Conservation (phyloP, 2,113 vertebrate species). For the human (Homo sapiens) region GRCh38 chr3:16703501-16704000, state of each 20-base stretch:
- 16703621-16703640: background rate
- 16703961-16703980: background rate
- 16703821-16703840: slow-evolving; percentile 9
- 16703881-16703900: background rate
- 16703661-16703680: background rate
- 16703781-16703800: background rate
- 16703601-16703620: background rate
- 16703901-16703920: background rate
- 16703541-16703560: background rate
- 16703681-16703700: background rate
- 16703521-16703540: background rate
- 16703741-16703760: background rate
- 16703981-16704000: too few relatives aligned
- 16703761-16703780: background rate
- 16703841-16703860: background rate
- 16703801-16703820: background rate
- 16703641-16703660: background rate
- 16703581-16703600: background rate
- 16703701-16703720: background rate
- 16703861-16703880: background rate
- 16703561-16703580: background rate
- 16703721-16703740: background rate
- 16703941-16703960: background rate
- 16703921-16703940: background rate
- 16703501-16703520: background rate